phyloP scores from a whole-genome alignment of 2,797 vertebrate genomes.

The Intellagama lesueurii region DNA sequence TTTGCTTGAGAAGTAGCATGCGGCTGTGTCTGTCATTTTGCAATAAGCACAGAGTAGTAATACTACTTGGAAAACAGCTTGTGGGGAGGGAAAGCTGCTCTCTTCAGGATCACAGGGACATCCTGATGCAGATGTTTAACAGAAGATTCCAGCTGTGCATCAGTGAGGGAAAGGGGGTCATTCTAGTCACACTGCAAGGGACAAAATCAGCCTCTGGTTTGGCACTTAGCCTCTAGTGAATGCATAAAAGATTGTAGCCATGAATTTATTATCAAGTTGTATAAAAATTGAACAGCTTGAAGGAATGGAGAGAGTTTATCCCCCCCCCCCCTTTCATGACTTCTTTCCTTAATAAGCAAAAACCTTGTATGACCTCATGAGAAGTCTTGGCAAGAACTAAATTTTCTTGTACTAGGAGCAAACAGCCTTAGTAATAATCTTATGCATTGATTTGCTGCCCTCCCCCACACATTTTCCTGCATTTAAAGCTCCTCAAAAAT shows the following conservation, averaged over 20 bases:
- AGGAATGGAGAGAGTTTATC: neutral
- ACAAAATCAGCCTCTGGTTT: neutral
- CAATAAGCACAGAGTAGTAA: neutral
- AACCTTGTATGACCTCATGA: neutral
- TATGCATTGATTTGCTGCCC: neutral
- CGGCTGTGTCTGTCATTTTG: neutral
- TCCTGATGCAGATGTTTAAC: no score
- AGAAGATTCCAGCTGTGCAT: neutral
- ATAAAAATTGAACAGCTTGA: neutral
- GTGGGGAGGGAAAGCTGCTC: neutral
- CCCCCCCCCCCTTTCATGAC: neutral
- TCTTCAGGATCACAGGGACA: neutral
- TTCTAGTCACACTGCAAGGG: neutral
- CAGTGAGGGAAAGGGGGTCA: neutral
- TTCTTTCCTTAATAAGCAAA: constrained; percentile 12
- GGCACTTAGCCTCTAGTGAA: neutral
- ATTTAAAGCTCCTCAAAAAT: neutral
- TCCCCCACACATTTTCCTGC: no score
- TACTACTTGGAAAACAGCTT: neutral
- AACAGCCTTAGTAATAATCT: neutral
- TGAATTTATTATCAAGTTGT: neutral
- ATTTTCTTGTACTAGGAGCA: neutral
- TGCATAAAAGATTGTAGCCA: neutral
- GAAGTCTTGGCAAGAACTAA: neutral
- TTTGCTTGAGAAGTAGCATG: neutral